A percentile compares a stretch with the other conserved stretches of the same genome.
Evolutionary conservation across 2,888 invertebrate genomes (phyloP).

Genomic region (Sinelater perroti): DNA sequence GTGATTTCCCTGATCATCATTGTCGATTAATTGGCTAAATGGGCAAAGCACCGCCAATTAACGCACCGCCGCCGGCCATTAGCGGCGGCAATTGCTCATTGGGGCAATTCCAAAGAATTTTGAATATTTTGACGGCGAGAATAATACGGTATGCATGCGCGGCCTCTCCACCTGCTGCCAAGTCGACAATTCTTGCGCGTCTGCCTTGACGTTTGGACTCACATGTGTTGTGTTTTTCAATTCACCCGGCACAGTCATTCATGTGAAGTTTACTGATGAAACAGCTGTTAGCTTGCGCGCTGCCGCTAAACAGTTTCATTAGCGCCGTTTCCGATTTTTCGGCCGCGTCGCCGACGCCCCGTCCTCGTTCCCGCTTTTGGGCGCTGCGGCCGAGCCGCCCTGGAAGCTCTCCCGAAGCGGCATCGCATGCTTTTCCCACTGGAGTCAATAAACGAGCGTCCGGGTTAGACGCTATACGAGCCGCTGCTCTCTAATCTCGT

Average conservation of each 20-base stretch:
- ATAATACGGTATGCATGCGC: constrained; percentile 20
- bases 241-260: constrained; percentile 26
- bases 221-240: constrained; percentile 30
- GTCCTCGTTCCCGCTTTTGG: too few species aligned
- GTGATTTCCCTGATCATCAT: constrained; percentile 23
- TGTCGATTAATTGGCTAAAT: constrained; percentile 25
- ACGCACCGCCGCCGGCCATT: constrained; percentile 10
- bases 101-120: constrained; percentile 31
- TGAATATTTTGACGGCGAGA: constrained; percentile 26
- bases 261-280: constrained; percentile 27
- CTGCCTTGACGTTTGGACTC: constrained; percentile 20
- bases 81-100: constrained; percentile 19
- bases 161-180: constrained; percentile 23
- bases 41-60: constrained; percentile 29
- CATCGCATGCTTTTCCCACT: not conserved
- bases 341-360: too few species aligned
- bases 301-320: constrained; percentile 27
- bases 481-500: not conserved
- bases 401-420: too few species aligned
- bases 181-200: constrained; percentile 30
- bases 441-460: not conserved
- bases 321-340: constrained; percentile 12
- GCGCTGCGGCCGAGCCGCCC: too few species aligned
- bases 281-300: constrained; percentile 31
- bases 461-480: too few species aligned